Conservation (phyloP, 2,797 vertebrate species). For the Enteromius thamalakanensis region DNA sequence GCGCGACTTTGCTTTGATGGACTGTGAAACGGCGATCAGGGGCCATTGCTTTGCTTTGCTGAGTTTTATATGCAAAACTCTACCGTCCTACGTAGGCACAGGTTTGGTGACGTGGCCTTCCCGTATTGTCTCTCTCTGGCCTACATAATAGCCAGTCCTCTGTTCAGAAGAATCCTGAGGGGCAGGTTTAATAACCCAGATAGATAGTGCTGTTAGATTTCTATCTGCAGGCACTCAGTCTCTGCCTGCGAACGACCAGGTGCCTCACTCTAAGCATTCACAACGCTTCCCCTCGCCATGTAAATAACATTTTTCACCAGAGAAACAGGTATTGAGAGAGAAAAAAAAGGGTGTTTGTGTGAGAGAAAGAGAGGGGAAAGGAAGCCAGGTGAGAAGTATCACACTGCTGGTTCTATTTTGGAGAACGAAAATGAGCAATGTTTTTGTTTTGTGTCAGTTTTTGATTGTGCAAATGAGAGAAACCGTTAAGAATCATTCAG, state of each 20-base stretch:
- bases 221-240: slow-evolving; percentile 81
- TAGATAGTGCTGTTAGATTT: slow-evolving; percentile 85
- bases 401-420: slow-evolving; percentile 56
- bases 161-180: slow-evolving; percentile 79
- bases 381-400: slow-evolving; percentile 58
- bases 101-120: slow-evolving; percentile 61
- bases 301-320: slow-evolving; percentile 84
- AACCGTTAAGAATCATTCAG: slow-evolving; percentile 17
- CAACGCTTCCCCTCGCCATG: slow-evolving; percentile 77
- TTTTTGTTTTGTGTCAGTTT: slow-evolving; percentile 34
- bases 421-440: slow-evolving; percentile 48
- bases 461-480: slow-evolving; percentile 35
- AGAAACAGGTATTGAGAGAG: slow-evolving; percentile 64
- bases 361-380: slow-evolving; percentile 46
- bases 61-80: slow-evolving; percentile 40
- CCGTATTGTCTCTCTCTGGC: slow-evolving; percentile 78
- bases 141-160: slow-evolving; percentile 81
- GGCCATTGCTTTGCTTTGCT: slow-evolving; percentile 7
- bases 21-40: slow-evolving; percentile 9
- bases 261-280: slow-evolving; percentile 82
- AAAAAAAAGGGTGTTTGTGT: slow-evolving; percentile 12
- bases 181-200: slow-evolving; percentile 84
- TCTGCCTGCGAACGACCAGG: slow-evolving; percentile 80
- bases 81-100: slow-evolving; percentile 51
- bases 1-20: slow-evolving; percentile 26